A percentile compares a stretch with the other conserved stretches of the same genome.
Evolutionary conservation across 2,888 invertebrate genomes (phyloP).

Genomic region (Rotaria sp.): DNA sequence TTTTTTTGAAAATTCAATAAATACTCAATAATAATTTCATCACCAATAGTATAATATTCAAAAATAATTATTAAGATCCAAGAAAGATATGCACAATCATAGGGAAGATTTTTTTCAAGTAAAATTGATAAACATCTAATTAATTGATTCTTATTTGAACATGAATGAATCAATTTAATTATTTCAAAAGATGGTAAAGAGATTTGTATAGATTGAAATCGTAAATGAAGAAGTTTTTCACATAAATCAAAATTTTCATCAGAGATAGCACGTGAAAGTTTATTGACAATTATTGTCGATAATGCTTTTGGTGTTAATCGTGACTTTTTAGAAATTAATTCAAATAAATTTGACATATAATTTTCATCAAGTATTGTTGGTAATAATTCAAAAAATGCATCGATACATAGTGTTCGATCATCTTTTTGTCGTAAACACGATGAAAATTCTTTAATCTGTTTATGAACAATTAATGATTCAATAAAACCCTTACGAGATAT

Average conservation of each 20-base stretch:
- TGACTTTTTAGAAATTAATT: background rate
- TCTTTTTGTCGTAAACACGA: background rate
- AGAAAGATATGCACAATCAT: background rate
- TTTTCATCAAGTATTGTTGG: background rate
- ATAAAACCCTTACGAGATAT: background rate
- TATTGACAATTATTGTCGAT: background rate
- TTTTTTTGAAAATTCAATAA: background rate
- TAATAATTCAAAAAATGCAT: background rate
- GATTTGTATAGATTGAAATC: background rate
- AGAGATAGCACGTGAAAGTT: background rate
- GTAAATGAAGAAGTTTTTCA: background rate
- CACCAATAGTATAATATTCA: background rate
- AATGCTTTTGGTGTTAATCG: background rate
- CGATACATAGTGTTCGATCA: background rate
- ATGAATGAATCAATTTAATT: background rate
- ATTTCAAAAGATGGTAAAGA: background rate
- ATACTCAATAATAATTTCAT: background rate
- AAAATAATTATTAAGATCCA: background rate
- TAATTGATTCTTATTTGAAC: background rate
- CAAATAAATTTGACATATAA: background rate
- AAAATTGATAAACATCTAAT: background rate
- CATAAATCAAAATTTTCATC: background rate
- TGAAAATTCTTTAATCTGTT: background rate
- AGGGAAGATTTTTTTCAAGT: background rate
- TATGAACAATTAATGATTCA: background rate